Conservation (phyloP, 2,888 invertebrate genomes). For the Epirrhoe tristata region DNA sequence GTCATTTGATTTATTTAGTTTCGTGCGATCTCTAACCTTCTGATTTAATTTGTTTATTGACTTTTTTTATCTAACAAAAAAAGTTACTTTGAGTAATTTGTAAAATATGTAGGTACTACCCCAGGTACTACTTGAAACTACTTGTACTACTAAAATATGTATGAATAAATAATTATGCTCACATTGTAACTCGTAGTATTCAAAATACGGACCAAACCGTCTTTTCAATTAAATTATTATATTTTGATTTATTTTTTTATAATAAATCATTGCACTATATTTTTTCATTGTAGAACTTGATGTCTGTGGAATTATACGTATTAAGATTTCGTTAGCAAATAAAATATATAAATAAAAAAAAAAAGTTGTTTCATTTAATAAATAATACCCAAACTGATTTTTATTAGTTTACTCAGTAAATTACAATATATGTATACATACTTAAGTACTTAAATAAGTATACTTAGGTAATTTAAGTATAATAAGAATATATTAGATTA, state of each 20-base stretch:
- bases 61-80: no score
- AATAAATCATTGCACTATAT: slow-evolving; percentile 26
- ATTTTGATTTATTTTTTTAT: slow-evolving; percentile 27
- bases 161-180: slow-evolving; percentile 17
- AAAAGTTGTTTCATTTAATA: slow-evolving; percentile 23
- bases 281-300: slow-evolving; percentile 25
- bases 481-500: background rate
- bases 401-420: background rate
- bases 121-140: no score
- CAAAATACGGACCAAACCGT: slow-evolving; percentile 34
- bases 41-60: no score
- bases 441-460: slow-evolving; percentile 14
- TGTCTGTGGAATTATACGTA: slow-evolving; percentile 16
- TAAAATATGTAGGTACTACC: no score
- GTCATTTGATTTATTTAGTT: background rate
- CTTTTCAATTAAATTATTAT: slow-evolving; percentile 22
- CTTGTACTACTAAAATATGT: no score
- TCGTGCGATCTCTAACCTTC: no score
- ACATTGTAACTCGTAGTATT: slow-evolving; percentile 30
- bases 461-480: no score
- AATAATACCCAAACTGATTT: background rate
- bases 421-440: slow-evolving; percentile 29
- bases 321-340: slow-evolving; percentile 23
- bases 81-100: no score
- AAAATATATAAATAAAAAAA: slow-evolving; percentile 28